Conservation (phyloP, 1,140 invertebrate genomes). For the Periplaneta americana region DNA sequence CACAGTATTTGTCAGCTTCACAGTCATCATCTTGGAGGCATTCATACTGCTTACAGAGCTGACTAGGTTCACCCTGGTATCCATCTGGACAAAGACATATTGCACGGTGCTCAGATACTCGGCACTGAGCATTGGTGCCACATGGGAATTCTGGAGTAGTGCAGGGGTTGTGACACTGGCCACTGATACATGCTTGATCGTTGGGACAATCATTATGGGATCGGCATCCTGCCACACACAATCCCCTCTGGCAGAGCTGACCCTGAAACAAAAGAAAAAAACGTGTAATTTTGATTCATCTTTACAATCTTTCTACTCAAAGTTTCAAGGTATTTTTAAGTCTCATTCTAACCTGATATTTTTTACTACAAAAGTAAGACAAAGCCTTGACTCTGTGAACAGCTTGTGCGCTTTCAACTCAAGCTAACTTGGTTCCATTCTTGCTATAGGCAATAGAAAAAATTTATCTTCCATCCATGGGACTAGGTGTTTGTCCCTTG, state of each 20-base stretch:
- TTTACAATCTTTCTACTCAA: neutral
- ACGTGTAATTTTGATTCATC: conserved; percentile 3
- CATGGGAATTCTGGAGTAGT: conserved; percentile 51
- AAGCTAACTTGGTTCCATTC: too few relatives aligned
- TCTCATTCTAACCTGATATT: too few relatives aligned
- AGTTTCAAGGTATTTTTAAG: too few relatives aligned
- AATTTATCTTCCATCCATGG: too few relatives aligned
- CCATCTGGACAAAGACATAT: conserved; percentile 81
- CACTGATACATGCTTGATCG: conserved; percentile 66
- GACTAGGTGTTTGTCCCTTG: too few relatives aligned
- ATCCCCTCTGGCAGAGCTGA: conserved; percentile 55
- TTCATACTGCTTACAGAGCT: conserved; percentile 66
- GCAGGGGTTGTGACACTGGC: conserved; percentile 74
- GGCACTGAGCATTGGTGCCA: conserved; percentile 69
- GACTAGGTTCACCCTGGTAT: conserved; percentile 69
- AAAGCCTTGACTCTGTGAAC: too few relatives aligned
- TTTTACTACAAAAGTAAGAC: too few relatives aligned
- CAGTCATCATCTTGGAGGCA: conserved; percentile 75
- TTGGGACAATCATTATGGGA: conserved; percentile 73
- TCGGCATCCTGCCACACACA: conserved; percentile 68
- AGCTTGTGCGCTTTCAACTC: too few relatives aligned
- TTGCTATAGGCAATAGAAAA: too few relatives aligned
- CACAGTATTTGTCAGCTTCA: conserved; percentile 68
- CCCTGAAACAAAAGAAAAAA: conserved; percentile 34
- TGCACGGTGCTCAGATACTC: conserved; percentile 68